Evolutionary conservation across 2,113 vertebrate species (phyloP).

Genomic region (Pogona vitticeps): DNA sequence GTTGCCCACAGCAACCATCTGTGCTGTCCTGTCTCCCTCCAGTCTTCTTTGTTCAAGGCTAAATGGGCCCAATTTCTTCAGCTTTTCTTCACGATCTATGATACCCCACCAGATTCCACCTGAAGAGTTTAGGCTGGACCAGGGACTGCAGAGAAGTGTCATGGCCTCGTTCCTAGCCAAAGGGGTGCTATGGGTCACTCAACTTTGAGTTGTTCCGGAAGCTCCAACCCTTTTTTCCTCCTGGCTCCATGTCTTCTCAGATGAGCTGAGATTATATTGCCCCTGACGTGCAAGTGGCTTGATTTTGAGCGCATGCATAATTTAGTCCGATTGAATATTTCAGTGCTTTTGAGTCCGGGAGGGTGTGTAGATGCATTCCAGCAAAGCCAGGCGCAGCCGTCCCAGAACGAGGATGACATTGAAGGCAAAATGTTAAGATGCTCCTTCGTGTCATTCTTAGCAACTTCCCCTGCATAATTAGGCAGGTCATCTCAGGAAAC

Average conservation of each 20-base stretch:
- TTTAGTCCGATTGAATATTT: conserved; percentile 64
- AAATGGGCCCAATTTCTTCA: background rate
- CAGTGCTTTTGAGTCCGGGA: conserved; percentile 54
- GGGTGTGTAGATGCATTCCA: conserved; percentile 7
- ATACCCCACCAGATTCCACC: too few species aligned
- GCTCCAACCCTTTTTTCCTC: conserved; percentile 37
- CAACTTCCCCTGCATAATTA: conserved; percentile 53
- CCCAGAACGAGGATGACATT: background rate
- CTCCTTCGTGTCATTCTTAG: conserved; percentile 16
- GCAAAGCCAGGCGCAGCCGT: conserved; percentile 21
- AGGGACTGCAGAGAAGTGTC: background rate
- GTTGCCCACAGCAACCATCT: too few species aligned
- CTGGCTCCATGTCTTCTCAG: conserved; percentile 26
- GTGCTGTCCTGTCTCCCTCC: too few species aligned
- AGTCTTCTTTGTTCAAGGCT: too few species aligned
- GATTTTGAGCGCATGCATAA: conserved; percentile 56
- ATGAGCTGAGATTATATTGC: conserved; percentile 42
- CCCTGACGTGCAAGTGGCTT: conserved; percentile 40
- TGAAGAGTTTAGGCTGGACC: background rate
- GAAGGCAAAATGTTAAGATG: conserved; percentile 49
- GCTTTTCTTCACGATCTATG: too few species aligned
- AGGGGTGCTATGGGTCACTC: background rate
- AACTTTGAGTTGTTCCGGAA: background rate
- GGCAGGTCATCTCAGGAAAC: background rate
- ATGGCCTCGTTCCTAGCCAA: background rate